A percentile compares a stretch with the other conserved stretches of the same genome.
Evolutionary conservation across 92 coral and sea anemone genomes (phyloP).

Genomic region (Zoanthus gigantus): DNA sequence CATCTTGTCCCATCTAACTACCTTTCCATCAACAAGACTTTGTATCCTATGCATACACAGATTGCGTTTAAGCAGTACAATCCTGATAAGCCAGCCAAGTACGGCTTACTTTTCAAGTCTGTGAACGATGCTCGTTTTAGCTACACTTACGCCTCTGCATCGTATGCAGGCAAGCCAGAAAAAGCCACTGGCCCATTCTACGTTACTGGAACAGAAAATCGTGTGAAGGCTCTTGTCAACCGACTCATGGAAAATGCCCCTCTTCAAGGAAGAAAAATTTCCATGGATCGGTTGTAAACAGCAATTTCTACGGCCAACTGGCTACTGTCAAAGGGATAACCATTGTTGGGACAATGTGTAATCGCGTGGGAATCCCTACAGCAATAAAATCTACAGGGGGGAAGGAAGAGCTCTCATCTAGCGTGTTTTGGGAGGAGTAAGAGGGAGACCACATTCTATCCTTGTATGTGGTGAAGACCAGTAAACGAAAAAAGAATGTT

Average conservation of each 20-base stretch:
- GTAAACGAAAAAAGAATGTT: not conserved
- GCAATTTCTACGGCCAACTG: not conserved
- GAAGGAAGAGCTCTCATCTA: too few species aligned
- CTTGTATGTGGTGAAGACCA: conserved; percentile 2
- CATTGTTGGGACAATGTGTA: not conserved
- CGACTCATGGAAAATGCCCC: too few species aligned
- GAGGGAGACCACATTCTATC: conserved; percentile 17
- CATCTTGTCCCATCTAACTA: too few species aligned
- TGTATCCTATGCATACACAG: conserved; percentile 5
- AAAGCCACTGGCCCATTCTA: conserved; percentile 10
- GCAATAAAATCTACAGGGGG: too few species aligned
- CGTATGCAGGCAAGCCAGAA: conserved; percentile 28
- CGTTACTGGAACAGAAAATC: conserved; percentile 14
- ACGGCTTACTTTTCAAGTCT: conserved; percentile 34
- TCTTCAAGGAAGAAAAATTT: too few species aligned
- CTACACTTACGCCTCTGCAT: not conserved
- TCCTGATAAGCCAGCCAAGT: conserved; percentile 32
- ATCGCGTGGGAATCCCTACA: too few species aligned
- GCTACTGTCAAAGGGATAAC: conserved; percentile 18
- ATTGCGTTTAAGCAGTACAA: not conserved
- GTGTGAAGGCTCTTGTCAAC: not conserved
- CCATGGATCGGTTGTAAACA: too few species aligned
- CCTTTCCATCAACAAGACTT: not conserved
- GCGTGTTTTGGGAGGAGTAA: conserved; percentile 12
- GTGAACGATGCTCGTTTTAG: conserved; percentile 33